Percentiles rank a stretch among this genome's conserved stretches.
phyloP scores from a whole-genome alignment of 2,888 invertebrate genomes.

The Eledona agricola region DNA sequence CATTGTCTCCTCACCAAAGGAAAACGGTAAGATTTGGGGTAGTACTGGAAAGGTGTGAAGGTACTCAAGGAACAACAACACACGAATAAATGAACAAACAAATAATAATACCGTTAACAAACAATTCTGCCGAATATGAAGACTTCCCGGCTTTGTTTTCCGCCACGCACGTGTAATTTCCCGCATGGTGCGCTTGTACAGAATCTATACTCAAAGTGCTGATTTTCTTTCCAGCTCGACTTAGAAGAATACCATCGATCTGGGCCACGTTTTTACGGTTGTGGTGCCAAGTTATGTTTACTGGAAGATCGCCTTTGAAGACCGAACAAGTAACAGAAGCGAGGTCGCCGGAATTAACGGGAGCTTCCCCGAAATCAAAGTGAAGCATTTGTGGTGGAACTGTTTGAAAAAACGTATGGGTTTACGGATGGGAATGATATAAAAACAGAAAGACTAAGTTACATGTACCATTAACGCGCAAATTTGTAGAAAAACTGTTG shows the following conservation, averaged over 20 bases:
- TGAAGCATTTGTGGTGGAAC: constrained; percentile 67
- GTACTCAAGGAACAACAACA: constrained; percentile 11
- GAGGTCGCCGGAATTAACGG: constrained; percentile 75
- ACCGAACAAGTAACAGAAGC: constrained; percentile 75
- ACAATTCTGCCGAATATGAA: constrained; percentile 66
- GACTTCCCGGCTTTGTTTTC: constrained; percentile 73
- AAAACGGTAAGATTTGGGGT: constrained; percentile 55
- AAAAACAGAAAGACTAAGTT: constrained; percentile 13
- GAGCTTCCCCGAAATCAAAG: constrained; percentile 67
- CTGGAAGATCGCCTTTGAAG: constrained; percentile 75
- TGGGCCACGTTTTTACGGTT: constrained; percentile 61
- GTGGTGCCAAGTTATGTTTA: constrained; percentile 71
- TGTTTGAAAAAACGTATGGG: constrained; percentile 19
- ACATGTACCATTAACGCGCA: constrained; percentile 39
- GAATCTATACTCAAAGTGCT: constrained; percentile 71
- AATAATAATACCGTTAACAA: constrained; percentile 75
- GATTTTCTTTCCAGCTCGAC: constrained; percentile 63
- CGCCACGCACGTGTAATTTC: constrained; percentile 80
- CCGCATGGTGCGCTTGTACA: constrained; percentile 72
- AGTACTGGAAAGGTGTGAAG: constrained; percentile 46
- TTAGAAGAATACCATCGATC: constrained; percentile 56
- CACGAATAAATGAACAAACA: constrained; percentile 22
- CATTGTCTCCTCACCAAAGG: constrained; percentile 67
- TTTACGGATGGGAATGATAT: constrained; percentile 7
- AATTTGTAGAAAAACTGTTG: constrained; percentile 63